Evolutionary conservation across 2,888 invertebrate genomes (phyloP).

Genomic region (Drosophila hawaiiensis): DNA sequence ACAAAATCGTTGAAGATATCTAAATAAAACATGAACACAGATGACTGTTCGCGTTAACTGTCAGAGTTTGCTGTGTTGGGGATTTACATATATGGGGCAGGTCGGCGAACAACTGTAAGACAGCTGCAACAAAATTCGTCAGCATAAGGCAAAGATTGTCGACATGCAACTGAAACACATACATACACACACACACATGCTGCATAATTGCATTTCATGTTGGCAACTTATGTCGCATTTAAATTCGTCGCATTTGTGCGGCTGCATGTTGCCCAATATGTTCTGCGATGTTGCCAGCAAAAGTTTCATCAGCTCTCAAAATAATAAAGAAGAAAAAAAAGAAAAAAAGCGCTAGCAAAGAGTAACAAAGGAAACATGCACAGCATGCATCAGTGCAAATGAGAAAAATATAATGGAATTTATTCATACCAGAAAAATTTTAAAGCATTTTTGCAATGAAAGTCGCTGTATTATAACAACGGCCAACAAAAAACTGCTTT

Average conservation of each 20-base stretch:
- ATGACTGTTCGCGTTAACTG: constrained; percentile 41
- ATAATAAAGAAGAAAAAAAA: neutral
- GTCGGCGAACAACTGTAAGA: constrained; percentile 13
- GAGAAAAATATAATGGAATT: constrained; percentile 33
- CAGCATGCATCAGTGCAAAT: constrained; percentile 34
- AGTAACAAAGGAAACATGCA: constrained; percentile 38
- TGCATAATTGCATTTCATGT: constrained; percentile 78
- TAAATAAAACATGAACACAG: constrained; percentile 17
- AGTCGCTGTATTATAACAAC: neutral
- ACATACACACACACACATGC: constrained; percentile 24
- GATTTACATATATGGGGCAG: constrained; percentile 34
- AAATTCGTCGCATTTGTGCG: constrained; percentile 43
- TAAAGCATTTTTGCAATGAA: constrained; percentile 34
- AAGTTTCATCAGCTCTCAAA: constrained; percentile 6
- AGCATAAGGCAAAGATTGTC: constrained; percentile 42
- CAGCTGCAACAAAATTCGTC: constrained; percentile 50
- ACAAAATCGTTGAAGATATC: constrained; percentile 38
- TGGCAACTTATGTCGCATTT: constrained; percentile 60
- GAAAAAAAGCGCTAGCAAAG: constrained; percentile 23
- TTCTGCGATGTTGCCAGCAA: constrained; percentile 30
- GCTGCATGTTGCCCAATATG: constrained; percentile 72
- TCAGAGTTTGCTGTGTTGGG: constrained; percentile 13
- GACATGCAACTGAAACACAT: constrained; percentile 37
- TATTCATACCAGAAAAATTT: constrained; percentile 47
- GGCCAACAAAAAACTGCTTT: neutral